phyloP scores from a whole-genome alignment of 2,888 invertebrate genomes.

The Phorcus lineatus region DNA sequence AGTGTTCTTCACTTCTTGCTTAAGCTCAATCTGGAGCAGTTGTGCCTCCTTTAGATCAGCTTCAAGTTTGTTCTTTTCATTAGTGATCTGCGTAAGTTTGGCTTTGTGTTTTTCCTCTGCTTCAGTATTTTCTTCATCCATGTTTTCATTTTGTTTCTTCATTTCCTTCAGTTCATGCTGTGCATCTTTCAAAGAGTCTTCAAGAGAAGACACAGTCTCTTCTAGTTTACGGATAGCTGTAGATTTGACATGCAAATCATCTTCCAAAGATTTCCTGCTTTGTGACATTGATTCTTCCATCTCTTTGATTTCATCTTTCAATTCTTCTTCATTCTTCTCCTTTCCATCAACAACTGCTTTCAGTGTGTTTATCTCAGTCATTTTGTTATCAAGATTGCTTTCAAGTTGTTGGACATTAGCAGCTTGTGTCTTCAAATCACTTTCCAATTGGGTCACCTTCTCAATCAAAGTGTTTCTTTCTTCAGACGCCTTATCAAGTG shows the following conservation, averaged over 20 bases:
- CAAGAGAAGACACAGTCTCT: constrained; percentile 12
- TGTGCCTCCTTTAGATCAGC: constrained; percentile 12
- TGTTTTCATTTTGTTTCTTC: constrained; percentile 15
- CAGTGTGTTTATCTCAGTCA: constrained; percentile 14
- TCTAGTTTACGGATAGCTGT: constrained; percentile 35
- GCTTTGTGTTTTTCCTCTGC: constrained; percentile 26
- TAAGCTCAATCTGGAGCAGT: constrained; percentile 6
- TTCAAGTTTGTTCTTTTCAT: constrained; percentile 18
- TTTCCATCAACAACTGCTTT: constrained; percentile 29
- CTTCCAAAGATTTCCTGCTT: constrained; percentile 25
- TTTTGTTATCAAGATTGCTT: constrained; percentile 28
- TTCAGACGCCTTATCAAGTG: constrained; percentile 11
- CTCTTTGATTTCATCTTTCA: constrained; percentile 30
- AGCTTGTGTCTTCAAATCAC: constrained; percentile 25
- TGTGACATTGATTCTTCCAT: constrained; percentile 17
- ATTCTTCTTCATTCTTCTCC: constrained; percentile 32
- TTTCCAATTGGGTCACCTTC: constrained; percentile 20
- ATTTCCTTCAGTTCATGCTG: constrained; percentile 22
- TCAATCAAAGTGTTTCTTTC: constrained; percentile 22
- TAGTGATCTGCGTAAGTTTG: not conserved
- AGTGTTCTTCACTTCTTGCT: constrained; percentile 33
- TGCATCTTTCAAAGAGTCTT: constrained; percentile 9
- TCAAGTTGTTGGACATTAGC: constrained; percentile 29
- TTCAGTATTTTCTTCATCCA: constrained; percentile 14
- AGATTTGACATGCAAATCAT: constrained; percentile 34